These are phyloP conservation scores for Thera obeliscata DNA, from an alignment of 2,888 invertebrate species.

Conservation along the genomic window DNA sequence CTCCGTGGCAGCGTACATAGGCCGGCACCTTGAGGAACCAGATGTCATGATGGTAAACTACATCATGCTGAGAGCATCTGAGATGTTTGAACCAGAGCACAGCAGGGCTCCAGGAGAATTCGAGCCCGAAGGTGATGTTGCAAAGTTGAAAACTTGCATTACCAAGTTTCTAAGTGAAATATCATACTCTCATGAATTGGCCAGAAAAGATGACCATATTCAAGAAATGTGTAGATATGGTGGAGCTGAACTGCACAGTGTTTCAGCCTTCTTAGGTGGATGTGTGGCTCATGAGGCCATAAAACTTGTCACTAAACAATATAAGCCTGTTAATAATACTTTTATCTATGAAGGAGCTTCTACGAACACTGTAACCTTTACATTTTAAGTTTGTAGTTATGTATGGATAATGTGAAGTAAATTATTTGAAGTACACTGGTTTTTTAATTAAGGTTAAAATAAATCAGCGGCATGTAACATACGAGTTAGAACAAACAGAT, in stretches of 20 bases:
- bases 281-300: constrained; percentile 98
- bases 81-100: constrained; percentile 94
- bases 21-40: constrained; percentile 90
- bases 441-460: background rate
- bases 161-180: constrained; percentile 93
- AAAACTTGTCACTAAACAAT: constrained; percentile 97
- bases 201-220: constrained; percentile 94
- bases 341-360: constrained; percentile 97
- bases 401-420: constrained; percentile 40
- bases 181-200: constrained; percentile 88
- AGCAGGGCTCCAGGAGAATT: constrained; percentile 95
- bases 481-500: too few relatives aligned
- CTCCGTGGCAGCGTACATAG: constrained; percentile 84
- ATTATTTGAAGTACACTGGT: constrained; percentile 40
- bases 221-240: constrained; percentile 98
- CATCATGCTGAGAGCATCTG: constrained; percentile 94
- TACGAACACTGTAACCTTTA: constrained; percentile 92
- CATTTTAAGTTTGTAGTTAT: constrained; percentile 80
- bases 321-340: constrained; percentile 97
- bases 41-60: constrained; percentile 95
- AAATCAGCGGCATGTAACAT: too few relatives aligned
- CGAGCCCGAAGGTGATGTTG: constrained; percentile 95
- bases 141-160: constrained; percentile 90
- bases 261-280: constrained; percentile 96
- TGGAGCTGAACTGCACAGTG: constrained; percentile 96